Evolutionary conservation across 2,113 vertebrate species (phyloP).

Genomic region (Macheiramphus alcinus): DNA sequence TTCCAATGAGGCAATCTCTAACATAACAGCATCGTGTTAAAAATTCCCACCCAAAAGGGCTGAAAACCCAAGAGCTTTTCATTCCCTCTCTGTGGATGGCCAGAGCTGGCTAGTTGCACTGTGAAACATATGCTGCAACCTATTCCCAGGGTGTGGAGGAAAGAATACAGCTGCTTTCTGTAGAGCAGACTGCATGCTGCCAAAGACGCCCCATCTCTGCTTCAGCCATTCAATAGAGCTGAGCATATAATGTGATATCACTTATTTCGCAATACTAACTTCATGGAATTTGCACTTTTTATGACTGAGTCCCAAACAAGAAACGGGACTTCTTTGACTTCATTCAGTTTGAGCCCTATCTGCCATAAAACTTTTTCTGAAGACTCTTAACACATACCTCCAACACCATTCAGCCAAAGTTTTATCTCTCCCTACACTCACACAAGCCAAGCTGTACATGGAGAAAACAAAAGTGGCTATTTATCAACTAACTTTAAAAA

Average conservation of each 20-base stretch:
- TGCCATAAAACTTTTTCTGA: not conserved
- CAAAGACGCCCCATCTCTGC: constrained; percentile 7
- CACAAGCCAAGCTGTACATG: not conserved
- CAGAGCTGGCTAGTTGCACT: not conserved
- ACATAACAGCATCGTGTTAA: not conserved
- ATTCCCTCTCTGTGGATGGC: not conserved
- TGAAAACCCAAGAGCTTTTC: not conserved
- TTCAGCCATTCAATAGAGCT: not conserved
- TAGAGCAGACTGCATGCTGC: not conserved
- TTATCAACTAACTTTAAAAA: not conserved
- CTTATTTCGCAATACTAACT: constrained; percentile 22
- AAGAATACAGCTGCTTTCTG: constrained; percentile 48
- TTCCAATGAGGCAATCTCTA: not conserved
- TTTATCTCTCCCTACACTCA: not conserved
- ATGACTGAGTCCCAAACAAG: not conserved
- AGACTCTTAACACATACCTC: not conserved
- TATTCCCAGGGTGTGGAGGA: constrained; percentile 39
- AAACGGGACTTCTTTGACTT: not conserved
- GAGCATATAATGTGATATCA: constrained; percentile 3
- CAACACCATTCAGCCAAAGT: not conserved
- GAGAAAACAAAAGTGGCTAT: not conserved
- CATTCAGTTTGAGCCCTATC: not conserved
- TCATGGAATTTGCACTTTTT: not conserved
- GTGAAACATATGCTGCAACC: not conserved
- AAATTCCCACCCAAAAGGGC: constrained; percentile 8